phyloP scores from a whole-genome alignment of 64 coral and sea anemone species.

The Acropora tenuis region DNA sequence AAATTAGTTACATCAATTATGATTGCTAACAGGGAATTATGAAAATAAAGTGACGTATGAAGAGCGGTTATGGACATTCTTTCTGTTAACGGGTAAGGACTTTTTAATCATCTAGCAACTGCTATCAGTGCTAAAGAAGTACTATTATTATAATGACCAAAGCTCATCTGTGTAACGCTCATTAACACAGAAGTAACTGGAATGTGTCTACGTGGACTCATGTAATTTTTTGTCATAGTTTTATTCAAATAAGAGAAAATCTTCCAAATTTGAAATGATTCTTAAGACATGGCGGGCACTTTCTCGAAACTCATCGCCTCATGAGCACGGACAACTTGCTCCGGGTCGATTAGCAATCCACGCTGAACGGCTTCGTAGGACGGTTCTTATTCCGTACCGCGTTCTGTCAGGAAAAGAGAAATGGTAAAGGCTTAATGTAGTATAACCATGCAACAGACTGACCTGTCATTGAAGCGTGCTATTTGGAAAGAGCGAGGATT shows the following conservation, averaged over 20 bases:
- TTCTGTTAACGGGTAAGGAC: too few species aligned
- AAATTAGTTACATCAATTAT: background rate
- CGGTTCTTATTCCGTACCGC: background rate
- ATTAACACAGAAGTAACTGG: too few species aligned
- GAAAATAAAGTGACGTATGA: slow-evolving; percentile 9
- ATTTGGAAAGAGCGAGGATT: background rate
- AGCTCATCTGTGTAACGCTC: too few species aligned
- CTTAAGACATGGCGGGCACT: background rate
- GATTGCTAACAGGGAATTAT: slow-evolving; percentile 21
- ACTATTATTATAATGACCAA: too few species aligned
- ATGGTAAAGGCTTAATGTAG: background rate
- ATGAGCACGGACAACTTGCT: background rate
- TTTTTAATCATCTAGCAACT: too few species aligned
- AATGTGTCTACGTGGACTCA: too few species aligned
- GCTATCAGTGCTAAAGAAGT: too few species aligned
- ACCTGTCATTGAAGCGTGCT: background rate
- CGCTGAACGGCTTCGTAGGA: background rate
- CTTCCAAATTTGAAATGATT: too few species aligned
- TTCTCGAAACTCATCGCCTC: background rate
- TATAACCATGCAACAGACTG: background rate
- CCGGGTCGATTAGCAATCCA: background rate
- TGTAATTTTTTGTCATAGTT: too few species aligned
- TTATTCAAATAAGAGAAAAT: too few species aligned
- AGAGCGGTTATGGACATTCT: background rate
- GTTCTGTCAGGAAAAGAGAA: background rate